Conservation (phyloP, 1,140 invertebrate species). For the Paraescarpia echinospica region DNA sequence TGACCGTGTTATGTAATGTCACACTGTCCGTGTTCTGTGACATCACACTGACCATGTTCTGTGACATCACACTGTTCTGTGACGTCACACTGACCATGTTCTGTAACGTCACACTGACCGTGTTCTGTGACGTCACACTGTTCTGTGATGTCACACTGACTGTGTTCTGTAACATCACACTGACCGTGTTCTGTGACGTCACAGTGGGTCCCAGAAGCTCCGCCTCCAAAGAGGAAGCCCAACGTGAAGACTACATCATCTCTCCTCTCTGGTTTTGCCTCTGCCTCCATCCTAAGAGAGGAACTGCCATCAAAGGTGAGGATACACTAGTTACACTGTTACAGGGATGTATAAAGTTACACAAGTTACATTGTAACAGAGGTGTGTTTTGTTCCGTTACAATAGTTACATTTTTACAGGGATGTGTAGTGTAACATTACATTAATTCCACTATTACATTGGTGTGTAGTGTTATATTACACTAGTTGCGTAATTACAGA, state of each 20-base stretch:
- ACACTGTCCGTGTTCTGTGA: too few species aligned
- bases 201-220: slow-evolving; percentile 55
- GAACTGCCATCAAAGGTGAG: slow-evolving; percentile 27
- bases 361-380: not conserved
- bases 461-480: not conserved
- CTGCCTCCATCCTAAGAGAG: slow-evolving; percentile 35
- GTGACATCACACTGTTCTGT: too few species aligned
- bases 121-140: too few species aligned
- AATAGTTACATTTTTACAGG: too few species aligned
- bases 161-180: not conserved
- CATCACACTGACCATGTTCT: too few species aligned
- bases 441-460: not conserved
- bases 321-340: not conserved
- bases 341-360: not conserved
- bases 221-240: slow-evolving; percentile 45
- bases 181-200: too few species aligned
- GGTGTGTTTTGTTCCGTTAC: too few species aligned
- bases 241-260: slow-evolving; percentile 48
- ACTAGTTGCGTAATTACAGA: too few species aligned
- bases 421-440: slow-evolving; percentile 20
- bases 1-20: too few species aligned
- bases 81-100: too few species aligned
- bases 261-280: slow-evolving; percentile 51
- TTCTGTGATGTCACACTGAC: too few species aligned
- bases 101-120: too few species aligned